These are phyloP conservation scores for Leucozona laternaria DNA, from an alignment of 2,888 invertebrate species.

Conservation along the genomic window DNA sequence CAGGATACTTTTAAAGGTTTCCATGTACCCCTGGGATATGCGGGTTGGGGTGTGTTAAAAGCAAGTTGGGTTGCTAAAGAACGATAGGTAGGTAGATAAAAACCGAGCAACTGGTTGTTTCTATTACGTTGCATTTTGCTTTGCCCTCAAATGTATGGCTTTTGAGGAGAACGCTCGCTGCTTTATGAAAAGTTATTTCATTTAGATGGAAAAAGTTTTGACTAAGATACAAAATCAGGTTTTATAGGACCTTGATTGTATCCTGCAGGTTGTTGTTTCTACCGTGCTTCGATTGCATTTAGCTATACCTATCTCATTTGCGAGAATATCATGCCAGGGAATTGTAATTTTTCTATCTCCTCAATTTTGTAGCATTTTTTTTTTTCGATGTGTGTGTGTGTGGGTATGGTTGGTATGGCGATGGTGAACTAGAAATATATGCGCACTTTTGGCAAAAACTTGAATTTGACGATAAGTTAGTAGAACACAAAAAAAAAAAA, in stretches of 20 bases:
- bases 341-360: neutral
- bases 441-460: neutral
- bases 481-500: too few species aligned
- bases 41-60: neutral
- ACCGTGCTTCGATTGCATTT: slow-evolving; percentile 2
- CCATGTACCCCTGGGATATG: neutral
- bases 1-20: slow-evolving; percentile 17
- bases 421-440: neutral
- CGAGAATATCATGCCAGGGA: too few species aligned
- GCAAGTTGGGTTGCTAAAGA: neutral
- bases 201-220: neutral
- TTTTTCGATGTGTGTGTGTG: neutral
- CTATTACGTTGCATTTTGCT: slow-evolving; percentile 7
- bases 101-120: slow-evolving; percentile 17
- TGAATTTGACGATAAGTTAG: neutral
- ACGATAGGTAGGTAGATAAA: neutral
- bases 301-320: neutral
- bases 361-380: neutral
- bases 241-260: neutral
- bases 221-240: neutral
- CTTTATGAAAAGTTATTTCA: slow-evolving; percentile 5
- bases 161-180: neutral
- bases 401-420: neutral
- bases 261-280: neutral
- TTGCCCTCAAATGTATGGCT: neutral